Base-by-base conservation (phyloP, 2,797 vertebrate genomes). In the Huso huso region DNA sequence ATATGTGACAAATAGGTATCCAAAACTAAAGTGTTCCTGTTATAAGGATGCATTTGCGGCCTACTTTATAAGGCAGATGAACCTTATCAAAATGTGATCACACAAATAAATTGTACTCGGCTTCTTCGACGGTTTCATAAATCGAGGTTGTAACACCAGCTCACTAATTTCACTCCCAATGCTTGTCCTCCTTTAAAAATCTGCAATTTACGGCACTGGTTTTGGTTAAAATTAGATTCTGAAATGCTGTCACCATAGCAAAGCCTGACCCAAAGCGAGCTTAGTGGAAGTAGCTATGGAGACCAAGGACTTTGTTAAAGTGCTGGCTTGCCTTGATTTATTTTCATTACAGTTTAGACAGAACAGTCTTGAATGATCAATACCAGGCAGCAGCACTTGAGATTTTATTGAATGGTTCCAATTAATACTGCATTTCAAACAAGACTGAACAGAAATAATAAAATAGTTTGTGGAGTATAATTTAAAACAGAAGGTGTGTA, bases 221-320 rank as follows among this genome's bases (percentile, higher is more conserved):
- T 58, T 2, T 58, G 6, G 12, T 58, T 37, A 37, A 58, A n/a
- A 58, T 6, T 6, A 58, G 10, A 58, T 58, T 12, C 8, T 12
- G 12, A 10, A n/a, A 58, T 59, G 6, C 51, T 65, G 50, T 49
- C 55, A 51, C 23, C n/a, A 12, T 63, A n/a, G 6, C 4, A 60
- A 61, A 73, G 67, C 58, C 61, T 12, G 52, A 59, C 63, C 62
- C 12, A n/a, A 10, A 51, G 49, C 13, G 63, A 69, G 49, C 61
- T 61, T 69, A 53, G 64, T 71, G 68, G 51, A 68, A 66, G 76
- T 77, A 72, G 67, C 74, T 70, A 79, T 76, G 73, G 78, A 73
- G 70, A 76, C 74, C 61, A 63, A 65, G 63, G 70, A 60, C 63
- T 68, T 62, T 62, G 11, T 62, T 62, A 62, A 7, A 62, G 6